A percentile compares a stretch with the other conserved stretches of the same genome.
Evolutionary conservation across 2,888 invertebrate species (phyloP).

Genomic region (Strigamia maritima): DNA sequence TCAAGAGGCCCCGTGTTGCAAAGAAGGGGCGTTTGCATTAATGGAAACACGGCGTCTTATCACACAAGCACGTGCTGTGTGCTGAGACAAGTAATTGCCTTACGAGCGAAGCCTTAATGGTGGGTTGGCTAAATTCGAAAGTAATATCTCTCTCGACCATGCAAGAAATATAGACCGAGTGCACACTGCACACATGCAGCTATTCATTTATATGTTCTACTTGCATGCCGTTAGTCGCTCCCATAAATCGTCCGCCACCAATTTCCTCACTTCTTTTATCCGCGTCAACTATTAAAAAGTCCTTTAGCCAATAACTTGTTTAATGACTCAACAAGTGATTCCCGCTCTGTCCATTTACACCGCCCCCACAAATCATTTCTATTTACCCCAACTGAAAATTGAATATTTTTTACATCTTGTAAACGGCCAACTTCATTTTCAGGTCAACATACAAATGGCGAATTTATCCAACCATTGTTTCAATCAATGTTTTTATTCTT

Average conservation of each 20-base stretch:
- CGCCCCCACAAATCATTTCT: conserved; percentile 10
- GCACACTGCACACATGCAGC: conserved; percentile 19
- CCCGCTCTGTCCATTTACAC: background rate
- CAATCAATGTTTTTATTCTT: background rate
- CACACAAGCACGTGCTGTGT: conserved; percentile 34
- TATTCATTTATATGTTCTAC: conserved; percentile 27
- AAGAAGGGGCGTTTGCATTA: conserved; percentile 28
- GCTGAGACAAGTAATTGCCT: conserved; percentile 34
- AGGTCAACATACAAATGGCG: conserved; percentile 5
- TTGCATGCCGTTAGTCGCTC: conserved; percentile 15
- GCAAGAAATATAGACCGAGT: conserved; percentile 34
- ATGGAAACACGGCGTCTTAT: conserved; percentile 34
- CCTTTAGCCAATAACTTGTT: conserved; percentile 20
- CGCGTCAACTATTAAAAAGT: conserved; percentile 9
- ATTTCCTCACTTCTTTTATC: conserved; percentile 20
- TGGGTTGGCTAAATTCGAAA: conserved; percentile 31
- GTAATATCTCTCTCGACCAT: conserved; percentile 32
- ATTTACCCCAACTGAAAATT: background rate
- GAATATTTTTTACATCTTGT: conserved; percentile 6
- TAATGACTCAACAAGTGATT: conserved; percentile 33
- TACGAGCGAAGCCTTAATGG: conserved; percentile 34
- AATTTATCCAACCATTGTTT: background rate
- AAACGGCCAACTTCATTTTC: background rate
- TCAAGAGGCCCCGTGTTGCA: conserved; percentile 34
- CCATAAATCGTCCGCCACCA: conserved; percentile 24